A percentile compares a stretch with the other conserved stretches of the same genome.
Conservation (phyloP, 2,113 vertebrate species). For the Muscicapa adusta region DNA sequence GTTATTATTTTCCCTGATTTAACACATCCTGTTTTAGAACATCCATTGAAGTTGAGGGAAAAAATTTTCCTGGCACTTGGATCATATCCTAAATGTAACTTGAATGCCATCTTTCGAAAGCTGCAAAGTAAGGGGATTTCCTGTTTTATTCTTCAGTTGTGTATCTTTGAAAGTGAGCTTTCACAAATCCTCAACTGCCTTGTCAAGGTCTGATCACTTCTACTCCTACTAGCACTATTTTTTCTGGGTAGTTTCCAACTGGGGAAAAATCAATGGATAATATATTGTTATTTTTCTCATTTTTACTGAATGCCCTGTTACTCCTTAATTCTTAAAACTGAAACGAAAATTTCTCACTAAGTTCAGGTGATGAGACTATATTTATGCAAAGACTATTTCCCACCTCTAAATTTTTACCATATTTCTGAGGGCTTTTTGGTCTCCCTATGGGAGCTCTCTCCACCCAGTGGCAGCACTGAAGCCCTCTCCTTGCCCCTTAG, state of each 20-base stretch:
- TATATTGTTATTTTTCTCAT: not conserved
- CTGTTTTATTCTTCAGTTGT: not conserved
- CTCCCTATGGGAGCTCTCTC: not conserved
- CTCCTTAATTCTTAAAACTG: not conserved
- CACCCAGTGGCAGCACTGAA: not conserved
- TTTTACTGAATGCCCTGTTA: not conserved
- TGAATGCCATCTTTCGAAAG: not conserved
- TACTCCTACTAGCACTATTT: not conserved
- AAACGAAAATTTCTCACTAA: not conserved
- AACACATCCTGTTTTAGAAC: constrained; percentile 48
- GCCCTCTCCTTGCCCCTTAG: not conserved
- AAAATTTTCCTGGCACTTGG: not conserved
- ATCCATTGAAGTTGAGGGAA: not conserved
- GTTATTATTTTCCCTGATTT: constrained; percentile 16
- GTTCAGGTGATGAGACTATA: not conserved
- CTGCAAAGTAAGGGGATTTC: constrained; percentile 28
- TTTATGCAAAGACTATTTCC: not conserved
- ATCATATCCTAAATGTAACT: not conserved
- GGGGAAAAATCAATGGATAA: not conserved
- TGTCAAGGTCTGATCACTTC: not conserved
- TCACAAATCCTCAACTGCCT: not conserved
- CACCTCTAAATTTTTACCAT: not conserved
- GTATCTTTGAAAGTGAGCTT: not conserved
- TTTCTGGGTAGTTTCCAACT: not conserved
- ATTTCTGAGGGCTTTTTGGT: not conserved